These are phyloP conservation scores for Andricus grossulariae DNA, from an alignment of 1,140 invertebrate species.

Conservation along the genomic window DNA sequence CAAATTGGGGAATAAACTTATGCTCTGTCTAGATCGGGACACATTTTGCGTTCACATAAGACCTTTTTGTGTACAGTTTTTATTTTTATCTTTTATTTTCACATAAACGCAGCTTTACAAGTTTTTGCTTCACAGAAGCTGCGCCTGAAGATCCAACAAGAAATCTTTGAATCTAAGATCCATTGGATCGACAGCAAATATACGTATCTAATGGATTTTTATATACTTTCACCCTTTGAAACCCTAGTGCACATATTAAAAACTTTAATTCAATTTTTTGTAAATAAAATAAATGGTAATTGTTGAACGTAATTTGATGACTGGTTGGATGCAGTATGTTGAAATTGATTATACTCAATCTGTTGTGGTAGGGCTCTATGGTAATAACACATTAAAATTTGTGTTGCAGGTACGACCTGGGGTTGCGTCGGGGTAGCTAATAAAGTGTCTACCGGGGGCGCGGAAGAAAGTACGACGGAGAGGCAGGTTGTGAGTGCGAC, in stretches of 20 bases:
- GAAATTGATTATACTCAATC: background rate
- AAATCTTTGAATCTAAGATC: too few species aligned
- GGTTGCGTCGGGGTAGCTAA: conserved; percentile 71
- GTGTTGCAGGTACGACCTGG: conserved; percentile 72
- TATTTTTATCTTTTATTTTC: too few species aligned
- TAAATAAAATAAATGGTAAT: conserved; percentile 17
- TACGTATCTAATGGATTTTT: too few species aligned
- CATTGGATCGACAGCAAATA: too few species aligned
- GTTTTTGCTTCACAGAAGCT: too few species aligned
- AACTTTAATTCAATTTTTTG: background rate
- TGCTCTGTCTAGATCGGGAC: too few species aligned
- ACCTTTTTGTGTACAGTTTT: too few species aligned
- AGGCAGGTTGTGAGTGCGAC: conserved; percentile 44
- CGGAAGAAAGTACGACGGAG: conserved; percentile 48
- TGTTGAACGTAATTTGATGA: conserved; percentile 9
- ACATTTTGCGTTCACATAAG: too few species aligned
- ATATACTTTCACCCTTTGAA: too few species aligned
- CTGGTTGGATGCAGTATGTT: conserved; percentile 15
- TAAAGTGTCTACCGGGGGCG: conserved; percentile 59
- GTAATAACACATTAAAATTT: conserved; percentile 25
- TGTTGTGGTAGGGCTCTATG: background rate
- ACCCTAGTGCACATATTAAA: too few species aligned
- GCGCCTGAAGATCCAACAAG: too few species aligned
- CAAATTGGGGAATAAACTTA: background rate
- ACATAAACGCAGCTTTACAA: too few species aligned